Percentiles rank a stretch among this genome's conserved stretches.
phyloP scores from a whole-genome alignment of 2,113 vertebrate genomes.

The Tetrao urogallus region DNA sequence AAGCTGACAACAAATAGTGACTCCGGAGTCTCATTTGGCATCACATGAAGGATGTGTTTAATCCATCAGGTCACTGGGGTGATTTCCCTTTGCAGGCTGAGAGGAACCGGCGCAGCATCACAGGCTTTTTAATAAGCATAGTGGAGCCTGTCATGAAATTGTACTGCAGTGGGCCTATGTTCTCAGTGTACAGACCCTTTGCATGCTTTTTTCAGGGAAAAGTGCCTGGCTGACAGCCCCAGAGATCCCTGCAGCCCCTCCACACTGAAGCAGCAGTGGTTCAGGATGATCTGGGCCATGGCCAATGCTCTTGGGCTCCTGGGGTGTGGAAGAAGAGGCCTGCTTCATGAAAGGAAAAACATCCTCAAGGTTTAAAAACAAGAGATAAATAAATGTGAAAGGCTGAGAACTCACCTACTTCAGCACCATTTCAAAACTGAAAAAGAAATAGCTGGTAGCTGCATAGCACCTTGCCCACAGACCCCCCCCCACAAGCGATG shows the following conservation, averaged over 20 bases:
- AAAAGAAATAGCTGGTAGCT: background rate
- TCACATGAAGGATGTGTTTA: background rate
- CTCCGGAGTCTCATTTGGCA: no score
- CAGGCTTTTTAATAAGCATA: accelerated
- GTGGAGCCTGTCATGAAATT: background rate
- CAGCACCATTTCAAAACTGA: background rate
- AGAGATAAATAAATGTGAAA: background rate
- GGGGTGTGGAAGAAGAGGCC: background rate
- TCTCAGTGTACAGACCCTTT: background rate
- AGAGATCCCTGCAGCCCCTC: background rate
- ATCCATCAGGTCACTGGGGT: background rate
- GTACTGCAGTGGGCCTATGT: accelerated
- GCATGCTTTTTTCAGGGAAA: background rate
- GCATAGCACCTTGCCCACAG: background rate
- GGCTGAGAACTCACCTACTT: background rate
- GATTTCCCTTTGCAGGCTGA: background rate
- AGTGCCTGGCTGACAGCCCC: background rate
- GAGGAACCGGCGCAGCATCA: background rate
- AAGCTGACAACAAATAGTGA: background rate
- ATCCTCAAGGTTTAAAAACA: background rate
- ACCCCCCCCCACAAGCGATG: background rate
- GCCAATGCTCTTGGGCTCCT: background rate
- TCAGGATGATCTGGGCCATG: background rate
- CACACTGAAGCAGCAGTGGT: background rate
- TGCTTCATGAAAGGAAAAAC: background rate